phyloP scores from a whole-genome alignment of 2,113 vertebrate species.

The Morone saxatilis region DNA sequence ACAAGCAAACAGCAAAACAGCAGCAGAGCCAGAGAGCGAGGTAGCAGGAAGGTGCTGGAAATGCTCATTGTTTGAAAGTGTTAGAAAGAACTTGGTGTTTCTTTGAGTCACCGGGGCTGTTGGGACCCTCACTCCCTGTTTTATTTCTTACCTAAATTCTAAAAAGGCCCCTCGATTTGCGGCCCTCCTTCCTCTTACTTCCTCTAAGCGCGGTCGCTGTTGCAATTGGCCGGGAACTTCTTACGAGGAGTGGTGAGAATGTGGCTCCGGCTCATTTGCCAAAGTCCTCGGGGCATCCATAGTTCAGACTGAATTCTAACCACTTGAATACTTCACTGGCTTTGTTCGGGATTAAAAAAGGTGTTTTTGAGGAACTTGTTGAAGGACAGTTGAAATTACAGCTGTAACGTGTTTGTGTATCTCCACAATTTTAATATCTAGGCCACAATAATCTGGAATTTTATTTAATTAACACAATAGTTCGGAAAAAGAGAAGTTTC shows the following conservation, averaged over 20 bases:
- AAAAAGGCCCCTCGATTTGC: slow-evolving; percentile 21
- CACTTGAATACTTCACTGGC: background rate
- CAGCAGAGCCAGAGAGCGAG: slow-evolving; percentile 6
- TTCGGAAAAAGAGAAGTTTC: too few species aligned
- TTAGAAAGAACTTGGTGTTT: slow-evolving; percentile 22
- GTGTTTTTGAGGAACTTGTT: slow-evolving; percentile 6
- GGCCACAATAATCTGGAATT: background rate
- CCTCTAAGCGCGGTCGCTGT: slow-evolving; percentile 1
- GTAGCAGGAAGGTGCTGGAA: slow-evolving; percentile 21
- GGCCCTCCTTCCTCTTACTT: slow-evolving; percentile 42
- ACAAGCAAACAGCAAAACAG: slow-evolving; percentile 36
- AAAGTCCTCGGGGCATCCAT: slow-evolving; percentile 55
- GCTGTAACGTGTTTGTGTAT: background rate
- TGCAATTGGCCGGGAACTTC: slow-evolving; percentile 33
- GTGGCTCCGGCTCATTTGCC: slow-evolving; percentile 16
- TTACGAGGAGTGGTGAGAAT: slow-evolving; percentile 55
- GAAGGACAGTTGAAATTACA: background rate
- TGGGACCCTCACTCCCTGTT: background rate
- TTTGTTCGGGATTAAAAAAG: slow-evolving; percentile 19
- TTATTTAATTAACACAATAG: background rate
- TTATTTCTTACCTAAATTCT: background rate
- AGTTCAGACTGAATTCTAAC: slow-evolving; percentile 45
- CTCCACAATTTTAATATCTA: background rate
- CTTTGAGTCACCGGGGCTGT: slow-evolving; percentile 1
- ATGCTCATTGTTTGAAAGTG: slow-evolving; percentile 50